Conservation (phyloP, 2,888 invertebrate species). For the Tenthredo scrophulariae region DNA sequence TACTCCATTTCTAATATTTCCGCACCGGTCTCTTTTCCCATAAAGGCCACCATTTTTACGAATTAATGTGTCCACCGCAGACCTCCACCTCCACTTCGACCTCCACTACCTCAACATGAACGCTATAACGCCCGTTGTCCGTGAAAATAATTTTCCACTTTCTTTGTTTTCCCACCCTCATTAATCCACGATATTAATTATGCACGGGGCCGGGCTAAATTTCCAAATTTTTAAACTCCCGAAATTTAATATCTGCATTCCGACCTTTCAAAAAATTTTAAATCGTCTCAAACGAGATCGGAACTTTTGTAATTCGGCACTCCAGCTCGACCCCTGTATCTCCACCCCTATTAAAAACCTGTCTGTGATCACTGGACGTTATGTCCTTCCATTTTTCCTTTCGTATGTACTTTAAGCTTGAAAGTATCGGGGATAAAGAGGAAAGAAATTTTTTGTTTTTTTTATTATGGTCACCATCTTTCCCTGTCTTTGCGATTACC, state of each 20-base stretch:
- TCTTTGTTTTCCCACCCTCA: background rate
- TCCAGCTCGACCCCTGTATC: too few relatives aligned
- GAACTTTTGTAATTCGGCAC: too few relatives aligned
- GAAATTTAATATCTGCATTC: too few relatives aligned
- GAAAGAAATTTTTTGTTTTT: background rate
- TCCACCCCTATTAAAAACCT: too few relatives aligned
- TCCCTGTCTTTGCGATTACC: constrained; percentile 19
- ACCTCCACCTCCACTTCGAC: background rate
- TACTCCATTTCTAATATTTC: constrained; percentile 34
- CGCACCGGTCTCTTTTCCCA: constrained; percentile 42
- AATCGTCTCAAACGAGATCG: too few relatives aligned
- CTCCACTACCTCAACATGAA: background rate
- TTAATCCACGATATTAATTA: constrained; percentile 17
- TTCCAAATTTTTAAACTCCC: background rate
- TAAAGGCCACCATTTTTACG: constrained; percentile 19
- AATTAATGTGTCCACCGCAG: constrained; percentile 48
- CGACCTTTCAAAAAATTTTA: too few relatives aligned
- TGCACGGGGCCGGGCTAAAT: background rate
- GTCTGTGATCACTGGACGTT: background rate
- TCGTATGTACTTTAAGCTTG: background rate
- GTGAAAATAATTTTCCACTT: constrained; percentile 5
- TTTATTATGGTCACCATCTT: background rate
- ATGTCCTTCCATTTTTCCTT: background rate
- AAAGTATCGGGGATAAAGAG: background rate
- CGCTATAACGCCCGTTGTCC: constrained; percentile 1